A percentile compares a stretch with the other conserved stretches of the same genome.
Conservation (phyloP, 53 echinoderm and acorn worm genomes). For the Temnopleurus reevesii region DNA sequence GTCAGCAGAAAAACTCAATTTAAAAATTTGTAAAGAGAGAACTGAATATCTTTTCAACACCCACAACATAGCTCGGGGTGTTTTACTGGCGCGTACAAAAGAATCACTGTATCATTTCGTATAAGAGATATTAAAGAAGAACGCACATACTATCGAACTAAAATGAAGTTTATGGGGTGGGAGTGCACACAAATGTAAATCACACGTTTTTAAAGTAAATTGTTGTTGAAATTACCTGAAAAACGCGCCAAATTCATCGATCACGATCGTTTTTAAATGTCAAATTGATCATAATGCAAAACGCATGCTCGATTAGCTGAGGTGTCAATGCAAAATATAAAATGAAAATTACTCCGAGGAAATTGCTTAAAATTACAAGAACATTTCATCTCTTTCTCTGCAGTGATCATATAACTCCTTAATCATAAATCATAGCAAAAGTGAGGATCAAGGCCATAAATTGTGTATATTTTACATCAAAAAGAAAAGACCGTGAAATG, state of each 20-base stretch:
- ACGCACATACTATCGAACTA: neutral
- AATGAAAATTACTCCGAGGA: constrained; percentile 24
- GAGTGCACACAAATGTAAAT: neutral
- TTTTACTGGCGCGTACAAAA: neutral
- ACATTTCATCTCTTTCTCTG: neutral
- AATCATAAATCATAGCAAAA: neutral
- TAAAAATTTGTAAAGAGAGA: constrained; percentile 25
- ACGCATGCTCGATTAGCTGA: neutral
- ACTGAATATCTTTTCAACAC: neutral
- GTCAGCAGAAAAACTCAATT: constrained; percentile 13
- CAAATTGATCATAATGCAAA: constrained; percentile 22
- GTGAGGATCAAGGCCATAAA: neutral
- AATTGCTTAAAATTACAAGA: constrained; percentile 27
- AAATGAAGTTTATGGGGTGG: neutral
- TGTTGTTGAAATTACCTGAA: neutral
- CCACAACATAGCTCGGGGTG: constrained; percentile 3
- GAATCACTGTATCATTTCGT: neutral
- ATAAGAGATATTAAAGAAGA: neutral
- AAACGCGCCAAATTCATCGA: neutral
- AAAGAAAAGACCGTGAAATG: neutral
- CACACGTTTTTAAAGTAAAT: neutral
- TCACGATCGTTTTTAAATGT: neutral
- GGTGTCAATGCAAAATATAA: constrained; percentile 4
- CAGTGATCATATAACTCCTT: neutral
- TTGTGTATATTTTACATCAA: neutral